phyloP scores from a whole-genome alignment of 2,888 invertebrate genomes.

The Cynaeus angustus region DNA sequence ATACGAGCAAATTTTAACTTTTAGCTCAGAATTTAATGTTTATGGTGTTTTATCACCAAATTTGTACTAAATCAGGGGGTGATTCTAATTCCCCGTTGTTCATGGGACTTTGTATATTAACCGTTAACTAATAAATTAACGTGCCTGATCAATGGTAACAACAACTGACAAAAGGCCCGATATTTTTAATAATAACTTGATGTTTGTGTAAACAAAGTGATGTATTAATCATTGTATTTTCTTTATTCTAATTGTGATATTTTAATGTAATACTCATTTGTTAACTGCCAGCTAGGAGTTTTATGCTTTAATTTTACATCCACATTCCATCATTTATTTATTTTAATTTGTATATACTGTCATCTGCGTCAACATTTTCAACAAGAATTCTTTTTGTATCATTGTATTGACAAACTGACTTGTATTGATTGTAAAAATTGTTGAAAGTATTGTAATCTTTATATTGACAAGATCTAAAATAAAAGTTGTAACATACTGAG shows the following conservation, averaged over 20 bases:
- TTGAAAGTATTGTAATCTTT: slow-evolving; percentile 45
- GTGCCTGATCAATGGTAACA: slow-evolving; percentile 35
- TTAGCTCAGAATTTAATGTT: slow-evolving; percentile 19
- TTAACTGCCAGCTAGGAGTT: slow-evolving; percentile 22
- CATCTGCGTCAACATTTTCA: not conserved
- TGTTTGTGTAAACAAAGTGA: slow-evolving; percentile 10
- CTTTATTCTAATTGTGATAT: slow-evolving; percentile 31
- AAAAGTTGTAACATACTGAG: slow-evolving; percentile 32
- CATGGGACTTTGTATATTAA: not conserved
- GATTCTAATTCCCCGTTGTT: not conserved
- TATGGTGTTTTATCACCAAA: slow-evolving; percentile 5
- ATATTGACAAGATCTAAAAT: slow-evolving; percentile 40
- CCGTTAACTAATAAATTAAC: slow-evolving; percentile 28
- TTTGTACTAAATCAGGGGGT: slow-evolving; percentile 26
- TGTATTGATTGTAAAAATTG: slow-evolving; percentile 44
- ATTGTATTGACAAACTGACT: slow-evolving; percentile 22
- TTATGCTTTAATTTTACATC: slow-evolving; percentile 26
- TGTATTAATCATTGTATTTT: slow-evolving; percentile 23
- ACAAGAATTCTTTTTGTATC: slow-evolving; percentile 25
- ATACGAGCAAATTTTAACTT: slow-evolving; percentile 23
- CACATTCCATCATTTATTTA: slow-evolving; percentile 40
- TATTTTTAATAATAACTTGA: slow-evolving; percentile 15
- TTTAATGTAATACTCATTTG: slow-evolving; percentile 18
- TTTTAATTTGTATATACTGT: slow-evolving; percentile 19
- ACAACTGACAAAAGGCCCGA: slow-evolving; percentile 38